A percentile compares a stretch with the other conserved stretches of the same genome.
These are phyloP conservation scores for Coregonus sp. DNA, from an alignment of 2,797 vertebrate genomes.

Conservation along the genomic window DNA sequence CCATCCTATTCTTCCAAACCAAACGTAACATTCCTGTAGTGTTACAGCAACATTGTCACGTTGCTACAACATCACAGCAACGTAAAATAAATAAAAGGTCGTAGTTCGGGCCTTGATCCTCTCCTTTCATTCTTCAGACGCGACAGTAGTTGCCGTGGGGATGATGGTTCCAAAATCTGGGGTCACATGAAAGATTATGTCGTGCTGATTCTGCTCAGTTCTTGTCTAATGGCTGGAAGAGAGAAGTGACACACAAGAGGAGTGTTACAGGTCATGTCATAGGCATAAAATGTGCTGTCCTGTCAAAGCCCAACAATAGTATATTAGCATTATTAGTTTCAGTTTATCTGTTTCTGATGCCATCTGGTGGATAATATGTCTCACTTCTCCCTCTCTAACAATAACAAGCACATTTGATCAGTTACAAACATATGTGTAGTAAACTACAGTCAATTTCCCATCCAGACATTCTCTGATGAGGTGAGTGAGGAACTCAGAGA, in stretches of 20 bases:
- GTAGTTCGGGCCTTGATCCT: slow-evolving; percentile 67
- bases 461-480: background rate
- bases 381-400: background rate
- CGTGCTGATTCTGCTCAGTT: slow-evolving; percentile 96
- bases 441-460: background rate
- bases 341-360: slow-evolving; percentile 35
- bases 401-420: background rate
- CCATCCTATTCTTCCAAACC: slow-evolving; percentile 38
- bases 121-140: slow-evolving; percentile 56
- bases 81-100: slow-evolving; percentile 63
- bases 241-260: background rate
- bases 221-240: slow-evolving; percentile 93
- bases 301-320: background rate
- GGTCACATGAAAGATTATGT: slow-evolving; percentile 81
- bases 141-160: slow-evolving; percentile 71
- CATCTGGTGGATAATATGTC: slow-evolving; percentile 50
- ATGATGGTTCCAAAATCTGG: slow-evolving; percentile 56
- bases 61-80: slow-evolving; percentile 66
- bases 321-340: background rate
- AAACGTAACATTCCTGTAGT: slow-evolving; percentile 55
- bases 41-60: slow-evolving; percentile 46
- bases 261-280: too few relatives aligned
- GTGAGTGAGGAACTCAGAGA: background rate
- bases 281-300: background rate
- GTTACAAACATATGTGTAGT: too few relatives aligned